Conservation (phyloP, 2,888 invertebrate species). For the Idaea straminata region DNA sequence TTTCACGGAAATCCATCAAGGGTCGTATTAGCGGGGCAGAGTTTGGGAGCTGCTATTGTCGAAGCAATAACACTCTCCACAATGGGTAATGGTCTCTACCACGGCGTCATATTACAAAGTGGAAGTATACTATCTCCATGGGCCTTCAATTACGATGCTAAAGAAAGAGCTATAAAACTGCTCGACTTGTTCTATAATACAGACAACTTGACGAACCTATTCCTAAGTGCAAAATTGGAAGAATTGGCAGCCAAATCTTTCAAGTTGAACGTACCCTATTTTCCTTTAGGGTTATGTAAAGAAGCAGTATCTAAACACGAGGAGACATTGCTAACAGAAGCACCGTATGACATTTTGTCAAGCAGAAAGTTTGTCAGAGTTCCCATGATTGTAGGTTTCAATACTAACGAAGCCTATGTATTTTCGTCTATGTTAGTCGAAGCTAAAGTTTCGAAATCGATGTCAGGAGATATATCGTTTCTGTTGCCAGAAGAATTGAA, state of each 20-base stretch:
- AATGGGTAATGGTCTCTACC: constrained; percentile 52
- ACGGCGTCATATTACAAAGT: constrained; percentile 67
- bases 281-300: constrained; percentile 62
- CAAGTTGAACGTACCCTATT: constrained; percentile 51
- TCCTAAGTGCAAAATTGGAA: constrained; percentile 37
- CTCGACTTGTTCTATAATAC: constrained; percentile 30
- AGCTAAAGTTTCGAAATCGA: constrained; percentile 36
- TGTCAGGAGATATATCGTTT: constrained; percentile 36
- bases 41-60: constrained; percentile 65
- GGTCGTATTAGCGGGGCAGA: constrained; percentile 61
- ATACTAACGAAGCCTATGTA: constrained; percentile 63
- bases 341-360: constrained; percentile 50
- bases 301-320: constrained; percentile 55
- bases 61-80: constrained; percentile 55
- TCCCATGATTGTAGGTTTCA: constrained; percentile 65
- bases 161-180: constrained; percentile 45
- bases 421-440: constrained; percentile 52
- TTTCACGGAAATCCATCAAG: constrained; percentile 64
- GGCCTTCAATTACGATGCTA: constrained; percentile 66
- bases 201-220: constrained; percentile 26
- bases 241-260: constrained; percentile 46
- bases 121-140: constrained; percentile 64
- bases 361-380: constrained; percentile 40
- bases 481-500: constrained; percentile 60
- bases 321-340: constrained; percentile 51